Conservation (phyloP, 2,888 invertebrate species). For the Rhingia campestris region DNA sequence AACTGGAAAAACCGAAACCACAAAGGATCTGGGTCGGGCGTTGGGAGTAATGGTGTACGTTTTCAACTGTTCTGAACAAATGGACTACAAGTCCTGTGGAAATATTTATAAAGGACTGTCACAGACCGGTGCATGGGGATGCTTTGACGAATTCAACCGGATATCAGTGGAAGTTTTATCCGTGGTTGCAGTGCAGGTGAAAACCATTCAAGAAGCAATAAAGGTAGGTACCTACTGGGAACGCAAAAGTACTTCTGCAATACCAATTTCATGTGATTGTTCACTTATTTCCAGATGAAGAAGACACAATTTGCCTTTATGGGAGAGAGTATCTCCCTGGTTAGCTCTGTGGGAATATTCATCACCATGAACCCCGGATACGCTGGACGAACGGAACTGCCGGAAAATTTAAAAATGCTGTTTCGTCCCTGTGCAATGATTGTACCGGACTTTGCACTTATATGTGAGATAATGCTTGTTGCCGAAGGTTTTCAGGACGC, state of each 20-base stretch:
- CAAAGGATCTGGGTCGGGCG: conserved; percentile 98
- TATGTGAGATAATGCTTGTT: conserved; percentile 98
- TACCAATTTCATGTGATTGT: conserved; percentile 65
- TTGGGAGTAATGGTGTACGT: conserved; percentile 98
- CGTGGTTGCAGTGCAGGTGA: conserved; percentile 97
- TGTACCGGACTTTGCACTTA: conserved; percentile 97
- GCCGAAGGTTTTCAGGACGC: conserved; percentile 98
- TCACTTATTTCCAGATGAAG: conserved; percentile 83
- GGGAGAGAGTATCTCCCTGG: conserved; percentile 90
- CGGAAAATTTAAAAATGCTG: conserved; percentile 88
- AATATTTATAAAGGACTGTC: conserved; percentile 97
- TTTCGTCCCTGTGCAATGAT: conserved; percentile 97
- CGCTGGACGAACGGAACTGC: conserved; percentile 93
- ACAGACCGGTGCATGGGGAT: conserved; percentile 98
- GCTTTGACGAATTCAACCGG: conserved; percentile 98
- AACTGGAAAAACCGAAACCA: conserved; percentile 98
- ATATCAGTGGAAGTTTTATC: conserved; percentile 98
- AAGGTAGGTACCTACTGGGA: conserved; percentile 84
- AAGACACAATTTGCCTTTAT: conserved; percentile 93
- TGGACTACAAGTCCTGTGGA: conserved; percentile 98
- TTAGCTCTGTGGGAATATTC: conserved; percentile 94
- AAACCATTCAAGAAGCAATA: conserved; percentile 93
- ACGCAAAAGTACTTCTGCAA: conserved; percentile 78
- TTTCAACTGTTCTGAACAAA: conserved; percentile 98
- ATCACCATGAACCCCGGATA: conserved; percentile 99